Conservation (phyloP, 2,797 vertebrate genomes). For the Phrynocephalus vlangalii region DNA sequence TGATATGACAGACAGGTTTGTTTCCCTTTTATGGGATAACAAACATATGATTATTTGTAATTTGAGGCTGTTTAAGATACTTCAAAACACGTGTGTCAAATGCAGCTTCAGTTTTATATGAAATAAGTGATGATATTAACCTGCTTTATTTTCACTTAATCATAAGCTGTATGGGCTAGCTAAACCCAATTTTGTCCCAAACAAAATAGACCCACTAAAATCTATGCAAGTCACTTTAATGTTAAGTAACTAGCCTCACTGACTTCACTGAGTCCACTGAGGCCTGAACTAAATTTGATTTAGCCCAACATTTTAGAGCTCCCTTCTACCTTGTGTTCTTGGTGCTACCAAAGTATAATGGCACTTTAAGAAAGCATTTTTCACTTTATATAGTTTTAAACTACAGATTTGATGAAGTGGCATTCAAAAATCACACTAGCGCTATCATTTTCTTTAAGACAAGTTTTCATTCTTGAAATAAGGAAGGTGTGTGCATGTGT, state of each 20-base stretch:
- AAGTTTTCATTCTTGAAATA: no score
- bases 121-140: conserved; percentile 28
- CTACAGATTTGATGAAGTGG: no score
- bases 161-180: not conserved
- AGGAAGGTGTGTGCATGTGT: no score
- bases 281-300: no score
- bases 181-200: not conserved
- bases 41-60: conserved; percentile 22
- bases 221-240: no score
- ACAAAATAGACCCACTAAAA: no score
- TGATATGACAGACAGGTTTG: conserved; percentile 17
- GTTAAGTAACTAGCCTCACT: no score
- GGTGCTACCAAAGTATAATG: conserved; percentile 45
- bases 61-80: not conserved
- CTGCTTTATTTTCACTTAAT: not conserved
- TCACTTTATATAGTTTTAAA: no score
- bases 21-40: not conserved
- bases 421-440: no score
- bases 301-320: no score
- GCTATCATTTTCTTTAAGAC: no score
- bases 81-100: conserved; percentile 28
- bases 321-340: conserved; percentile 11
- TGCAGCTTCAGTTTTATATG: conserved; percentile 35
- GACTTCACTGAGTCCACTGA: no score
- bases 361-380: conserved; percentile 33